Conservation (phyloP, 2,888 invertebrate species). For the Yponomeuta plumbellus region DNA sequence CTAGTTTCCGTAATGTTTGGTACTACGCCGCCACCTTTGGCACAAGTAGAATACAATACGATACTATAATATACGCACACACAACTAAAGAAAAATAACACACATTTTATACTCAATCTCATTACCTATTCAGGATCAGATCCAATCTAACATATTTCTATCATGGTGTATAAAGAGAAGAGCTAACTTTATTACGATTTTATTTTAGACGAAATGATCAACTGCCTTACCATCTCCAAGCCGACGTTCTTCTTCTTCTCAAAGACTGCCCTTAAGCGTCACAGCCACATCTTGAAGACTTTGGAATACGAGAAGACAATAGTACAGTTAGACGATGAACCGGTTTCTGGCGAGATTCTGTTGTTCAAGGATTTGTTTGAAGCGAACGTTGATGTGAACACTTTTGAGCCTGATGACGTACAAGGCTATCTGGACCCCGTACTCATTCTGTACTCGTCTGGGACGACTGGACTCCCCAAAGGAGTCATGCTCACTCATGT, state of each 20-base stretch:
- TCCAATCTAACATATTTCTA: too few relatives aligned
- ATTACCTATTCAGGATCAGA: too few relatives aligned
- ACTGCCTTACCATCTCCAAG: constrained; percentile 79
- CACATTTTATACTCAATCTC: too few relatives aligned
- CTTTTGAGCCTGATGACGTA: constrained; percentile 22
- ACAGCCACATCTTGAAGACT: constrained; percentile 49
- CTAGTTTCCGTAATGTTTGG: too few relatives aligned
- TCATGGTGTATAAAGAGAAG: too few relatives aligned
- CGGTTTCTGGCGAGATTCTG: not conserved
- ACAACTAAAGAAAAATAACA: too few relatives aligned
- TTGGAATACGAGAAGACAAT: constrained; percentile 59
- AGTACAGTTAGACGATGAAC: constrained; percentile 30
- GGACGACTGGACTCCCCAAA: constrained; percentile 78
- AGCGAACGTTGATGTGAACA: constrained; percentile 22
- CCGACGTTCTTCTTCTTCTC: constrained; percentile 81
- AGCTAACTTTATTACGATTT: too few relatives aligned
- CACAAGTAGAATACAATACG: too few relatives aligned
- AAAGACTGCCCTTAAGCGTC: constrained; percentile 49
- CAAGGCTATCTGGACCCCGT: constrained; percentile 26
- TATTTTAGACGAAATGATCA: constrained; percentile 76
- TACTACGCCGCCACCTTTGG: too few relatives aligned
- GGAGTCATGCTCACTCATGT: constrained; percentile 66
- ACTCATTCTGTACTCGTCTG: constrained; percentile 74
- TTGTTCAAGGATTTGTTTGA: constrained; percentile 17
- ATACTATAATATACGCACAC: too few relatives aligned